Percentiles rank a stretch among this genome's conserved stretches.
Evolutionary conservation across 2,113 vertebrate genomes (phyloP).

Genomic region (Illadopsis cleaveri): DNA sequence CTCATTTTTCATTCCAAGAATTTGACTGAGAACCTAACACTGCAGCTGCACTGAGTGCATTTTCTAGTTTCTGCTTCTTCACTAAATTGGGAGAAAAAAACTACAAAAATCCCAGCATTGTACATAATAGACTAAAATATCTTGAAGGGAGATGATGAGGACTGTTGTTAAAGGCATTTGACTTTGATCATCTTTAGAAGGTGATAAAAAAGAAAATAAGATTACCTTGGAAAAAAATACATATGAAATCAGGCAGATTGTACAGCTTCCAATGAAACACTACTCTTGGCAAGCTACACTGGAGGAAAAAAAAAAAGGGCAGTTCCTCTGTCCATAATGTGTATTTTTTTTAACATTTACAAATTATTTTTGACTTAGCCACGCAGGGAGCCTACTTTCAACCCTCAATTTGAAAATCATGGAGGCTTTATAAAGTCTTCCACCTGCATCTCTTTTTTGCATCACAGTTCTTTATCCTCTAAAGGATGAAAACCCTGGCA

Average conservation of each 20-base stretch:
- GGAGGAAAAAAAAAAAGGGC: background rate
- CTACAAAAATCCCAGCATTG: accelerated
- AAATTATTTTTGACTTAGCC: constrained; percentile 78
- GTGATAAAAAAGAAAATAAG: background rate
- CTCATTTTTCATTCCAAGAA: background rate
- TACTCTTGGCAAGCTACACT: constrained; percentile 8
- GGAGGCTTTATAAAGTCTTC: constrained; percentile 77
- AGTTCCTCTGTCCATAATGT: constrained; percentile 2
- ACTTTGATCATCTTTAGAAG: background rate
- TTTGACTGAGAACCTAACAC: background rate
- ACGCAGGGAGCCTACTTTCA: constrained; percentile 80
- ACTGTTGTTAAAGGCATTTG: background rate
- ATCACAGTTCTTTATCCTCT: constrained; percentile 72
- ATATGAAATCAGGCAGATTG: background rate
- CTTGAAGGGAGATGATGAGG: background rate
- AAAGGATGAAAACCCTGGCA: constrained; percentile 74
- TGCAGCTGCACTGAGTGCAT: background rate
- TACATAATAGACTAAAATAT: background rate
- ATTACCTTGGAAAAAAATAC: constrained; percentile 5
- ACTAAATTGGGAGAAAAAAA: background rate
- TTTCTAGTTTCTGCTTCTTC: background rate
- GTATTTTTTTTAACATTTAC: constrained; percentile 63
- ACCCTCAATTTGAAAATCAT: constrained; percentile 78
- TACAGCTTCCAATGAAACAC: background rate
- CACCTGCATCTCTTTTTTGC: constrained; percentile 81